These are phyloP conservation scores for Allygus modestus DNA, from an alignment of 2,888 invertebrate species.

Conservation along the genomic window DNA sequence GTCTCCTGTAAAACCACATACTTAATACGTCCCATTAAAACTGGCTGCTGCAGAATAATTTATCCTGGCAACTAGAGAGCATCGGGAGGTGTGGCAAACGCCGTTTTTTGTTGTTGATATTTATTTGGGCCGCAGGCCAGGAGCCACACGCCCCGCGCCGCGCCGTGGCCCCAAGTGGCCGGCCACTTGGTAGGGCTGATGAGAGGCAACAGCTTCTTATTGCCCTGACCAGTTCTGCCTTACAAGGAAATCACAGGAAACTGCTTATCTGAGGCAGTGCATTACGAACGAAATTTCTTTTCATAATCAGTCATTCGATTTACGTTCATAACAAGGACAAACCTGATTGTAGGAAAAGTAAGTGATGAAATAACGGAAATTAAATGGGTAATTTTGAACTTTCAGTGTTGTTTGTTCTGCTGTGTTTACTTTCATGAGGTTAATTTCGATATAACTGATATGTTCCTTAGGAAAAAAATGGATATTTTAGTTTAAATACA, in stretches of 20 bases:
- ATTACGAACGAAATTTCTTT: neutral
- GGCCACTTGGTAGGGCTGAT: neutral
- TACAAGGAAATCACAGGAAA: constrained; percentile 6
- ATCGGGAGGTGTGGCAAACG: neutral
- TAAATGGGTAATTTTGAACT: too few species aligned
- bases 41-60: too few species aligned
- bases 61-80: too few species aligned
- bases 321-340: neutral
- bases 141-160: neutral
- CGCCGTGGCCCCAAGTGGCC: neutral
- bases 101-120: neutral
- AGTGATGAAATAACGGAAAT: too few species aligned
- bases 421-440: too few species aligned
- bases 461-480: too few species aligned
- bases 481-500: too few species aligned
- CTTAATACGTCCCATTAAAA: too few species aligned
- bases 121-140: neutral
- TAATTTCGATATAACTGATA: too few species aligned
- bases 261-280: neutral
- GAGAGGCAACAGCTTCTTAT: neutral
- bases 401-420: too few species aligned
- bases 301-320: constrained; percentile 7
- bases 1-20: too few species aligned
- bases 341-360: too few species aligned
- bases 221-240: neutral